Evolutionary conservation across 2,797 vertebrate species (phyloP).

Genomic region (Chiloscyllium punctatum): DNA sequence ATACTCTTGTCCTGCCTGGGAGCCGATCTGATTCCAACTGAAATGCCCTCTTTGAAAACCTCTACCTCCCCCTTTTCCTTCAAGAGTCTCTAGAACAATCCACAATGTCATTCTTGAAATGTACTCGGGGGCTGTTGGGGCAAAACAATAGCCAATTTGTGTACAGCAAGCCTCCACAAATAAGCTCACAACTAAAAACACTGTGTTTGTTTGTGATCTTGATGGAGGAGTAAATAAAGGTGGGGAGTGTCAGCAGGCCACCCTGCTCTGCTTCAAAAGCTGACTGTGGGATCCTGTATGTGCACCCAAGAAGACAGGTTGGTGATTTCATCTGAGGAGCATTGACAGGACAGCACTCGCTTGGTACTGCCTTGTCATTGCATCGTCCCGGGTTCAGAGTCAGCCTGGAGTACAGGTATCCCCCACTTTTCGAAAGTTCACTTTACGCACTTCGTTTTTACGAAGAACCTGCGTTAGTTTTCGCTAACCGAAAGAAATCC

Average conservation of each 20-base stretch:
- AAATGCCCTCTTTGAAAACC: background rate
- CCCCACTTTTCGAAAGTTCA: too few relatives aligned
- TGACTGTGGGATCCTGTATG: background rate
- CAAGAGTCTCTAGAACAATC: background rate
- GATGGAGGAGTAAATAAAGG: background rate
- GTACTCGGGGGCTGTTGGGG: too few relatives aligned
- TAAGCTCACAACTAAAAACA: background rate
- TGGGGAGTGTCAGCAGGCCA: background rate
- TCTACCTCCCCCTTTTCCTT: background rate
- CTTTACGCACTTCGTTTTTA: too few relatives aligned
- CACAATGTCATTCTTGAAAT: too few relatives aligned
- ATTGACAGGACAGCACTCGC: background rate
- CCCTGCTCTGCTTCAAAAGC: background rate
- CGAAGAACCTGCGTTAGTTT: too few relatives aligned
- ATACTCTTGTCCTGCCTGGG: background rate
- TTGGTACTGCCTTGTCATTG: background rate
- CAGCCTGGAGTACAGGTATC: background rate
- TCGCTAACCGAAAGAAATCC: too few relatives aligned
- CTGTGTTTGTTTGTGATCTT: background rate
- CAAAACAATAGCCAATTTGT: background rate
- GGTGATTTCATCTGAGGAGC: background rate
- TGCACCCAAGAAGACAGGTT: background rate
- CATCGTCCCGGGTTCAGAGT: too few relatives aligned
- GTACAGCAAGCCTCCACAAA: background rate
- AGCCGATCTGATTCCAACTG: background rate